Evolutionary conservation across 2,113 vertebrate genomes (phyloP), one percentile per base, ranked within the genome.

Genomic region (Trogon surrucura): DNA sequence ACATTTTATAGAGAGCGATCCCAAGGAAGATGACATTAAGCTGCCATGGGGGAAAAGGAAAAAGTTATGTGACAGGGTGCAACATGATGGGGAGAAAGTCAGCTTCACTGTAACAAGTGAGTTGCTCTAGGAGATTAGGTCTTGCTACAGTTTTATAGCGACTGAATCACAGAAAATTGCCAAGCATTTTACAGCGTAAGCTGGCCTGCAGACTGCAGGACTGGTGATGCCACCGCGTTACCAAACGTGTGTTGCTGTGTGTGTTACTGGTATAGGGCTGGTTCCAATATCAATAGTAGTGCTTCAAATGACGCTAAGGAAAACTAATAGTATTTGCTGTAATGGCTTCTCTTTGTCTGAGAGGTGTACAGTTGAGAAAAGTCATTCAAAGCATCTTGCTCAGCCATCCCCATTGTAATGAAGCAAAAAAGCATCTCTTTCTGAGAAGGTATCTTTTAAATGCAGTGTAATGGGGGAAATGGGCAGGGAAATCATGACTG

Each of bases 1-100:
- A 99, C 99, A 99, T 99, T 98, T 99, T 99, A 98, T 99, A 99
- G 75, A 99, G 99, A 58, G 99, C 99, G 80, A 99, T 99, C 96
- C 99, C 99, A 88, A 99, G 98, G 98, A 99, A 99, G 97, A 99
- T 99, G 92, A 99, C 99, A 80, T 99, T 99, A 93, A 99, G 99
- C 99, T 99, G 98, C 71, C 98, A 98, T 44, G 95, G n/a, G 95
- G 74, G 84, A 11, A 8, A 6, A 21, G 74, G 47, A 72, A 19
- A 9, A 38, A 9, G 47, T 96, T 86, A 97, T 6, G 1, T 64
- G 74, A 97, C 77, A 70, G 6, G n/a, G 80, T 30, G 90, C 66
- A 96, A 96, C 25, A 34, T 20, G 13, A 92, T 16, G 48, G 72
- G 34, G 29, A 66, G 56, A 93, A 91, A 91, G 26, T 75, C 80